Base-by-base conservation (phyloP, 2,797 vertebrate genomes). In the Nannoperca obscura region DNA sequence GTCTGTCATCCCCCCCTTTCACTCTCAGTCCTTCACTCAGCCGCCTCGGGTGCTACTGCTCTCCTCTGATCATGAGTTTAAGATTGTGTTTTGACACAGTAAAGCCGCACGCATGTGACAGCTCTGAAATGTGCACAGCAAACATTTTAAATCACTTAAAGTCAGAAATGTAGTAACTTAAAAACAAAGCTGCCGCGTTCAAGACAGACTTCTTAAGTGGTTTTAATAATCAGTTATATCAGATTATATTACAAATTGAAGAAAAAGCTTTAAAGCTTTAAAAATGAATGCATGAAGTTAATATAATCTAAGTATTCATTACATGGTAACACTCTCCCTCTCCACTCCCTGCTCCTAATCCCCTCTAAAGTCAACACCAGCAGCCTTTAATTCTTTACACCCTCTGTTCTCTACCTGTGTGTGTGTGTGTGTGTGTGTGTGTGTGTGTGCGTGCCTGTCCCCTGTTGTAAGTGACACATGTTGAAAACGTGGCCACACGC, bases 1-100 rank as follows among this genome's bases (percentile, higher is more conserved):
- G 66, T 88, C 82, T 86, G 62, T 86, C 86, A 79, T 76, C 32
- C 76, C n/a, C 70, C 22, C 55, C 24, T 27, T 54, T 76, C 75
- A 53, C 58, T 74, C 80, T 69, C 61, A 50, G 12, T 47, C 61
- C 58, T 57, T 82, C 78, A 19, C 71, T 68, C 47, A 10, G 60
- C 54, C 14, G 19, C 55, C 64, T 46, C 38, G 62, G 64, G 14
- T 9, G 66, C 76, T 63, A n/a, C 89, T 60, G 47, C 2, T 19
- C 27, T 47, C 42, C 71, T 64, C 65, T 46, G 42, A 70, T 71
- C 52, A 5, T 1, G 2, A 8, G 8, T 32, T 52, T 24, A 40
- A 58, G 3, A 7, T 0, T 12, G 11, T 72, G 32, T 75, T 82
- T 64, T 68, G 71, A 72, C 76, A 71, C 36, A 40, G 34, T 46